Percentiles rank a stretch among this genome's conserved stretches.
phyloP scores from a whole-genome alignment of 2,888 invertebrate genomes.

The Eudemis profundana region DNA sequence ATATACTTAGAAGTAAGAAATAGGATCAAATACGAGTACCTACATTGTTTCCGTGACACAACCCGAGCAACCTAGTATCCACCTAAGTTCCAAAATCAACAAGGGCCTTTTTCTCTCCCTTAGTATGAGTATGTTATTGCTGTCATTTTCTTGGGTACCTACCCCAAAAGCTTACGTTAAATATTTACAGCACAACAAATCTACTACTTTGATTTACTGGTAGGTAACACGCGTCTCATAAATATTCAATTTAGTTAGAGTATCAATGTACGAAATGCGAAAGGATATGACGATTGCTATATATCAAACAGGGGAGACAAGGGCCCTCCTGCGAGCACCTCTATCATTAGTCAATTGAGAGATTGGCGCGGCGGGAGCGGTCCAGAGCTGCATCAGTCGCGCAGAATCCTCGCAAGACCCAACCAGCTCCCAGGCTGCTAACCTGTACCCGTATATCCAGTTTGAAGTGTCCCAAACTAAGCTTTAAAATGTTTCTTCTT shows the following conservation, averaged over 20 bases:
- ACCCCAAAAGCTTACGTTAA: too few relatives aligned
- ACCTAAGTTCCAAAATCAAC: too few relatives aligned
- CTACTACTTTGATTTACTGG: too few relatives aligned
- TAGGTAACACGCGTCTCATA: conserved; percentile 25
- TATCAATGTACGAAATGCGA: conserved; percentile 62
- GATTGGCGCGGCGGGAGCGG: conserved; percentile 69
- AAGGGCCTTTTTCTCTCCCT: too few relatives aligned
- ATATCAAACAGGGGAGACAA: conserved; percentile 74
- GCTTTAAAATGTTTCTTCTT: conserved; percentile 62
- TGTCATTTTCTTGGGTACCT: too few relatives aligned
- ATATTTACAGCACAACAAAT: too few relatives aligned
- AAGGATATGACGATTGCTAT: conserved; percentile 71
- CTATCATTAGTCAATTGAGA: conserved; percentile 80
- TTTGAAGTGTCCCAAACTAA: neutral
- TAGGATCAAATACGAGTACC: too few relatives aligned
- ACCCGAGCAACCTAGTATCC: too few relatives aligned
- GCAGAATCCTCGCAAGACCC: conserved; percentile 59
- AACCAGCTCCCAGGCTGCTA: conserved; percentile 47
- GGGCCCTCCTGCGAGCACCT: conserved; percentile 74
- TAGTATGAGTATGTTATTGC: too few relatives aligned
- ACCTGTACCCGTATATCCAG: too few relatives aligned
- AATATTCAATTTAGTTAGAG: conserved; percentile 44
- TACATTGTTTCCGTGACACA: too few relatives aligned
- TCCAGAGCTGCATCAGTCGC: conserved; percentile 60
- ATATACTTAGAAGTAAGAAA: too few relatives aligned